Base-by-base conservation (phyloP, 1,140 invertebrate species). In the Micrasema longulum region DNA sequence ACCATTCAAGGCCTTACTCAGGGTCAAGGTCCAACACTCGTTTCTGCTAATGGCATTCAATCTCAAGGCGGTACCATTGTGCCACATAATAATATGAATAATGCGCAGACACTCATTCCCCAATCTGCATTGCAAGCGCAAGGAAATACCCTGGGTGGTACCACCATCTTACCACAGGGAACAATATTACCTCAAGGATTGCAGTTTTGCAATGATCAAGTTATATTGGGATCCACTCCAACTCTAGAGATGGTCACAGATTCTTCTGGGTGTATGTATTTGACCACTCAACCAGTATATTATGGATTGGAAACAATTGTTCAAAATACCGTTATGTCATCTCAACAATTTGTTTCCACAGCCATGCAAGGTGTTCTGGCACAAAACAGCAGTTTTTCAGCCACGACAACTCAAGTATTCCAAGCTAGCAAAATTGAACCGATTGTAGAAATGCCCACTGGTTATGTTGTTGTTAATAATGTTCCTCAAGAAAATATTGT, bases 251-350 rank as follows among this genome's bases (percentile, higher is more conserved):
- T 91, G 85, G 89, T 90, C 12, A 87, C 88, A 3, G 87, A 90
- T 77, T 89, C 89, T 0, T 89, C 89, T 43, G 88, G 89, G 1
- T 89, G 88, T 64, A 90, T 91, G 85, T 90, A 91, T 74, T 83
- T 92, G 36, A 82, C 84, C 50, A 84, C 84, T 14, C 91, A 92
- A 72, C 92, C 92, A 1, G 90, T 93, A 78, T 93, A 92, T 77
- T 93, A 93, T 71, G 91, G 91, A 0, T 84, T 94, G 71, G 92
- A 94, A 81, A 94, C 92, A 0, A 93, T 94, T 65, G 92, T 94
- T 10, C 92, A 93, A 79, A 94, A 93, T 77, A 93, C 92, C 11
- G 91, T 93, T 0, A 93, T 93, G 92, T 92, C 91, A 18, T 93
- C 91, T 22, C 92, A 93, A 78, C 92, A 93, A 76, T 93, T 93